These are phyloP conservation scores for Cebus imitator DNA, from an alignment of 2,113 vertebrate species.

Conservation along the genomic window DNA sequence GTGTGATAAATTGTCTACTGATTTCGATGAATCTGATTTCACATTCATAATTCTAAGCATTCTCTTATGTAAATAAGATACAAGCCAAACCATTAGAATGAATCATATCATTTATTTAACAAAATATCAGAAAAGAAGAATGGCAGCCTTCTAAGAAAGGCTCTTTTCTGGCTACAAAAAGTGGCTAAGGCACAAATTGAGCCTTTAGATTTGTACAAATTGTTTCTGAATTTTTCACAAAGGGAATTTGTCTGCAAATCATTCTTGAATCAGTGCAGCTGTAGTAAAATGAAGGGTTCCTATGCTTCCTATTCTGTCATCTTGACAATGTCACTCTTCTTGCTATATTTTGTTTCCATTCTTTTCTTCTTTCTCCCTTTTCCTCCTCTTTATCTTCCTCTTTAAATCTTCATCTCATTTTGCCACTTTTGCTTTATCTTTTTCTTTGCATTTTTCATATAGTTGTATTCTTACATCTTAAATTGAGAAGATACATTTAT, in stretches of 20 bases:
- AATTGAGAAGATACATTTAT: background rate
- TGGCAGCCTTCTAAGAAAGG: background rate
- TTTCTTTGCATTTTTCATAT: background rate
- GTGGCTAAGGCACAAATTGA: background rate
- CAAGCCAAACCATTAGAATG: background rate
- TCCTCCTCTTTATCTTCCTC: background rate
- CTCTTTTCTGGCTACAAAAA: background rate
- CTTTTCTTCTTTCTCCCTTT: background rate
- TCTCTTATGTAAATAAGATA: background rate
- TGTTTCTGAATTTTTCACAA: background rate
- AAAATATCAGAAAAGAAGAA: background rate
- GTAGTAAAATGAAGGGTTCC: rapidly evolving
- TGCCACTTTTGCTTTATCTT: background rate
- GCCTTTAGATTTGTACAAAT: background rate
- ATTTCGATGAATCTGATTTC: background rate
- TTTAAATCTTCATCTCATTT: background rate
- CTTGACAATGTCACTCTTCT: background rate
- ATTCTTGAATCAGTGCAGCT: background rate
- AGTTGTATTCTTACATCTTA: background rate
- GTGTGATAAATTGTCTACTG: background rate
- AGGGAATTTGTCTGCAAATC: background rate
- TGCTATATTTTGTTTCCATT: background rate
- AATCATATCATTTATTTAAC: background rate
- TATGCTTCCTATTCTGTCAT: background rate
- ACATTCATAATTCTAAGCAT: background rate